phyloP scores from a whole-genome alignment of 2,888 invertebrate genomes.

The Malthinus seriepunctatus region DNA sequence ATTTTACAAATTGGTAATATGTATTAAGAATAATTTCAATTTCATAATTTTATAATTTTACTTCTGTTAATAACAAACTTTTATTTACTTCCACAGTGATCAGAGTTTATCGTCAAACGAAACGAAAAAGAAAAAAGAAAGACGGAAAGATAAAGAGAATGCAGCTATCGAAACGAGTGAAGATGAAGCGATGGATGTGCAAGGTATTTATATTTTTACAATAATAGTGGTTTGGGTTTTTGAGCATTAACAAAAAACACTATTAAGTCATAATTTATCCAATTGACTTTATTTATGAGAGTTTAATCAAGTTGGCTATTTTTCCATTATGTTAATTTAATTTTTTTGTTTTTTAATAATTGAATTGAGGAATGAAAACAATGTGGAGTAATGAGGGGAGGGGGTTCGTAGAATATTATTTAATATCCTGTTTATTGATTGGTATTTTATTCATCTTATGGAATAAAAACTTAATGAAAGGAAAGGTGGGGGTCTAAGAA shows the following conservation, averaged over 20 bases:
- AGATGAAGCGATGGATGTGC: constrained; percentile 58
- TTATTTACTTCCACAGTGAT: constrained; percentile 46
- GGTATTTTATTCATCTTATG: too few species aligned
- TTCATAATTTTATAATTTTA: constrained; percentile 7
- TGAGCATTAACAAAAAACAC: too few species aligned
- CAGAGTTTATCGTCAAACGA: constrained; percentile 52
- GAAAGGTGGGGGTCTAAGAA: background rate
- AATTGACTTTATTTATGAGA: too few species aligned
- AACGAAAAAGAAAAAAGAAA: constrained; percentile 64
- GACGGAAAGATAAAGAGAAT: constrained; percentile 60
- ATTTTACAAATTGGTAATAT: constrained; percentile 49
- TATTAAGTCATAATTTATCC: too few species aligned
- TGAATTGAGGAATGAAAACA: too few species aligned
- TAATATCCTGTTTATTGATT: too few species aligned
- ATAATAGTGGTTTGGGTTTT: background rate
- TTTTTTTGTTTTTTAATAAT: too few species aligned
- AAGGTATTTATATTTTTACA: constrained; percentile 55
- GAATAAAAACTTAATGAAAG: too few species aligned
- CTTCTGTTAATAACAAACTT: background rate
- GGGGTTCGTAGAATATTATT: too few species aligned
- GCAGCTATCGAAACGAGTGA: constrained; percentile 61
- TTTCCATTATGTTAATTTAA: too few species aligned
- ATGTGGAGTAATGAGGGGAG: too few species aligned
- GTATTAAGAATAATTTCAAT: constrained; percentile 19
- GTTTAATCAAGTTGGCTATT: too few species aligned